Base-by-base conservation (phyloP, 2,888 invertebrate genomes). In the Nomada hirtipes region DNA sequence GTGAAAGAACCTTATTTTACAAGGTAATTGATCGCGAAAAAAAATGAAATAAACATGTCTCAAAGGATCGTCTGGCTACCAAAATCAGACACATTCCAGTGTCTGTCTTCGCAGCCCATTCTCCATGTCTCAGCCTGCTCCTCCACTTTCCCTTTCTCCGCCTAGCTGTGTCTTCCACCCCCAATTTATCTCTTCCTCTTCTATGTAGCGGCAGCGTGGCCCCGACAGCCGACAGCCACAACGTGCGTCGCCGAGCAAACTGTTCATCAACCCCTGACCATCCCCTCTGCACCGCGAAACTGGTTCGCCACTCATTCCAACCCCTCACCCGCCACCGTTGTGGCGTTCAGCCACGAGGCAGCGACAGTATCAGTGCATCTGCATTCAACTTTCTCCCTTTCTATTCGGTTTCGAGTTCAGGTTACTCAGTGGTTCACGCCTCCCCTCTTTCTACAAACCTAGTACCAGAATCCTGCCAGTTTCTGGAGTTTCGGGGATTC, bases 161-260 rank as follows among this genome's bases (percentile, higher is more conserved):
- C 18, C 47, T 50, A 63, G 55, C 52, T 52, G 52, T 60, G 79
- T 78, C 72, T 79, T 70, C 70, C 82, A 61, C 57, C 75, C 74
- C 64, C 75, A 63, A 75, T 82, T 75, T 80, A 80, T 80, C 75
- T 73, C 86, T 68, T 81, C 78, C 76, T 72, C 77, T 77, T 74
- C 61, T 81, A 20, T 67, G 78, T 64, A 76, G 79, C 81, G 69
- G 74, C 75, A 76, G 87, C 65, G 79, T 90, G 90, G 86, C 86
- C 76, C 75, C 88, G 90, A 90, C 90, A 90, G 90, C 72, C 86
- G 86, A 88, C 90, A 87, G 84, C 90, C 89, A 76, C 90, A 90
- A 89, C 87, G 87, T 87, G 87, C 88, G 88, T 87, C 83, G 86
- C 76, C 84, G 89, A 88, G 88, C 90, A 90, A 90, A 89, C 86